Base-by-base conservation (phyloP, 1,140 invertebrate species). In the Archegozetes longisetosus region DNA sequence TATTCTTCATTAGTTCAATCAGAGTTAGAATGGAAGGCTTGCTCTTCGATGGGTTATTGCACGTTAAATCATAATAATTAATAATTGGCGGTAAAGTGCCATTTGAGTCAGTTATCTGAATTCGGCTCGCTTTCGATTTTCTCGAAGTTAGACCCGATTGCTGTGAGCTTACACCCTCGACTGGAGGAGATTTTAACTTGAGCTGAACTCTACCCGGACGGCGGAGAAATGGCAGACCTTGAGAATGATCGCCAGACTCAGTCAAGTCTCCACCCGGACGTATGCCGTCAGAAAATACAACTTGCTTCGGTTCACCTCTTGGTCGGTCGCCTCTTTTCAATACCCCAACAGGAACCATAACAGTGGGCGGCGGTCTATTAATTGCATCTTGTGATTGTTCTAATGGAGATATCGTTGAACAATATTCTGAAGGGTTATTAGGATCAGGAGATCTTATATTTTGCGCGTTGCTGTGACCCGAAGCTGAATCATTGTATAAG, bases 261-360 rank as follows among this genome's bases (percentile, higher is more conserved):
- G 85, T 85, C 63, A 90, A 75, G 74, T 91, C 88, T 68, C 86
- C 88, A 61, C 88, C 88, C 60, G 88, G 88, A 64, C 87, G 78
- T 70, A 92, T 89, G 64, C 88, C 88, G 74, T 91, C 88, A 67
- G 86, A 89, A 71, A 92, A 92, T 77, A 91, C 89, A 9, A 92
- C 88, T 64, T 83, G 84, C 67, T 83, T 82, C 70, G 80, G 70
- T 68, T 81, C 73, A 70, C 20, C 40, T 32, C 2, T 26, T 40
- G 27, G 17, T 23, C 20, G 29, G 55, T 48, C 49, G 64, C 71
- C 68, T 58, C 73, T 62, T 64, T 88, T 89, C 0, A 90, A 75
- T 28, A 89, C 86, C 24, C 86, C 84, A 27, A 86, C 83, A 47
- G 86, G 86, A 24, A 89, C 86, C 78, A 89, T 84, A 1, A 89